Conservation (phyloP, 2,888 invertebrate genomes). For the Drosophila neonasuta region DNA sequence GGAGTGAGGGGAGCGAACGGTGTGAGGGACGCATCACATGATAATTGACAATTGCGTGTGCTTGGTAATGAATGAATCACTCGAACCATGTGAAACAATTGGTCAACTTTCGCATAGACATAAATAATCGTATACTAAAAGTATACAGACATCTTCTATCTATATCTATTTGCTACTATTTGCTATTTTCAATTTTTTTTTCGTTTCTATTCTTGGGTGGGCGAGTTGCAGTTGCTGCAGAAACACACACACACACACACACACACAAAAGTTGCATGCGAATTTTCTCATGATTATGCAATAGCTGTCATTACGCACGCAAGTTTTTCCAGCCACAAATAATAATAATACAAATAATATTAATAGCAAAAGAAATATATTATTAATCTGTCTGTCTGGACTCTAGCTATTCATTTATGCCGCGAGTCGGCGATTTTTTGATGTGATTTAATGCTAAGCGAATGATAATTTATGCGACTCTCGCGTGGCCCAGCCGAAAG, state of each 20-base stretch:
- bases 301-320: constrained; percentile 47
- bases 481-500: constrained; percentile 64
- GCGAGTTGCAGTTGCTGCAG: constrained; percentile 26
- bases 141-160: too few species aligned
- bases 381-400: constrained; percentile 37
- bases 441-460: constrained; percentile 68
- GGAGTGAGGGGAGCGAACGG: neutral
- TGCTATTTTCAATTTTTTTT: constrained; percentile 23
- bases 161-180: constrained; percentile 19
- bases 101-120: constrained; percentile 17
- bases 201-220: constrained; percentile 19
- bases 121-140: neutral
- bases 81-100: constrained; percentile 47
- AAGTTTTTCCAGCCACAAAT: constrained; percentile 41
- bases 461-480: constrained; percentile 71
- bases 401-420: constrained; percentile 15
- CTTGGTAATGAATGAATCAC: constrained; percentile 59
- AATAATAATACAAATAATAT: constrained; percentile 23
- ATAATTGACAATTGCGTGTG: constrained; percentile 67
- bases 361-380: constrained; percentile 20
- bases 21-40: constrained; percentile 61
- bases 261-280: constrained; percentile 33
- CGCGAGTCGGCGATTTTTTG: constrained; percentile 46
- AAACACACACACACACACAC: too few species aligned
- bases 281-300: constrained; percentile 46